These are phyloP conservation scores for Uropetala carovei DNA, from an alignment of 2,888 invertebrate species.

Conservation along the genomic window DNA sequence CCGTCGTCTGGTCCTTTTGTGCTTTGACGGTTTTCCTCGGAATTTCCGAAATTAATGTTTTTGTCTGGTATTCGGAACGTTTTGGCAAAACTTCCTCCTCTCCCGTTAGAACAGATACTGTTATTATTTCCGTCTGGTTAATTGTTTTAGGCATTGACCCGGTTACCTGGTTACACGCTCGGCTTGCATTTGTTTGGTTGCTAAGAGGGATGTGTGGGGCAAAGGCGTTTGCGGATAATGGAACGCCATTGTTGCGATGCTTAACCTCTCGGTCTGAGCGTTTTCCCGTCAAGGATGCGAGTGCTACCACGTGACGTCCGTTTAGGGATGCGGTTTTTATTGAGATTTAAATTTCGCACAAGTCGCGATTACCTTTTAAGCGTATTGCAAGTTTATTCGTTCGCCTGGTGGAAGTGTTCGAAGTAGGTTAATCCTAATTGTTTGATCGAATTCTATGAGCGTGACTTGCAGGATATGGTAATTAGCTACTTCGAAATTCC, in stretches of 20 bases:
- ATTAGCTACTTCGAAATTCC: too few relatives aligned
- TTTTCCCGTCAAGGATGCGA: neutral
- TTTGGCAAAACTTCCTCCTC: neutral
- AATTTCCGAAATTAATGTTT: neutral
- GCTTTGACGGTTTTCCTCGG: too few relatives aligned
- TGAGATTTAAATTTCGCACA: neutral
- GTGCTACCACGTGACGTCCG: neutral
- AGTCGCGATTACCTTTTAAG: too few relatives aligned
- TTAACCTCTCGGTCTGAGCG: neutral
- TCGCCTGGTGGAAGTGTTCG: too few relatives aligned
- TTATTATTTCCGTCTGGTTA: neutral
- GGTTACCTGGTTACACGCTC: conserved; percentile 13
- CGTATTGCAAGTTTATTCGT: too few relatives aligned
- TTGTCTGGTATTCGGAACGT: neutral
- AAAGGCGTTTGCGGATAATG: neutral
- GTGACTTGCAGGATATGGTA: too few relatives aligned
- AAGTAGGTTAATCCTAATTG: too few relatives aligned
- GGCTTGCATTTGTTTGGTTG: neutral
- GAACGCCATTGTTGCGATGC: neutral
- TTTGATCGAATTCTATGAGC: too few relatives aligned
- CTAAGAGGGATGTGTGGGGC: neutral
- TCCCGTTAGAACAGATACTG: neutral
- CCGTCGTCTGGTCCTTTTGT: too few relatives aligned
- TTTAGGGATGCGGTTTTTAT: neutral
- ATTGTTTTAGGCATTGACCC: conserved; percentile 17